These are phyloP conservation scores for Paratilapia polleni DNA, from an alignment of 2,113 vertebrate genomes.

Conservation along the genomic window DNA sequence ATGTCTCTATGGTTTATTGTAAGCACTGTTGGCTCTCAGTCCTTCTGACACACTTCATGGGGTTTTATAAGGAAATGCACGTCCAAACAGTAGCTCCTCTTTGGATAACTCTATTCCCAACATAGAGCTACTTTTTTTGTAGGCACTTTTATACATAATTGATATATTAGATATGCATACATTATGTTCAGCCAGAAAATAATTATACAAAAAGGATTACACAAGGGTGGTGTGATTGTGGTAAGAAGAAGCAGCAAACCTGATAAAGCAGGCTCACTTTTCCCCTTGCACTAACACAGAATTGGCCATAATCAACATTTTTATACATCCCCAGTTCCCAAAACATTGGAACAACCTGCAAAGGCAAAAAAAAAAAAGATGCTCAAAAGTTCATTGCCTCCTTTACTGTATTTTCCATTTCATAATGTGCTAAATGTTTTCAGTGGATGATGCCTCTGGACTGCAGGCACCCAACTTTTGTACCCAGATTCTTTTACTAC, in stretches of 20 bases:
- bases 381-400: background rate
- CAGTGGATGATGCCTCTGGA: background rate
- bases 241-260: background rate
- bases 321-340: background rate
- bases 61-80: slow-evolving; percentile 33
- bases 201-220: background rate
- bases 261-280: background rate
- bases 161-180: background rate
- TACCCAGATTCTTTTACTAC: background rate
- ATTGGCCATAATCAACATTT: background rate
- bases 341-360: background rate
- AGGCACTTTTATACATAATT: background rate
- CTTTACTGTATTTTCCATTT: background rate
- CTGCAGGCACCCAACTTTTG: background rate
- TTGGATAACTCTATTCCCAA: slow-evolving; percentile 34
- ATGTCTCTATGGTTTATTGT: slow-evolving; percentile 64
- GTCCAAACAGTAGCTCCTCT: slow-evolving; percentile 26
- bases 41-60: slow-evolving; percentile 61
- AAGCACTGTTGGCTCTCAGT: slow-evolving; percentile 56
- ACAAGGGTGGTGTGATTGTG: background rate
- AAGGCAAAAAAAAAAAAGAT: background rate
- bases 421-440: background rate
- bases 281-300: background rate
- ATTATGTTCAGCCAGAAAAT: background rate
- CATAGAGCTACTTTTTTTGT: background rate